Evolutionary conservation across 2,888 invertebrate genomes (phyloP).

Genomic region (Xestia c-nigrum): DNA sequence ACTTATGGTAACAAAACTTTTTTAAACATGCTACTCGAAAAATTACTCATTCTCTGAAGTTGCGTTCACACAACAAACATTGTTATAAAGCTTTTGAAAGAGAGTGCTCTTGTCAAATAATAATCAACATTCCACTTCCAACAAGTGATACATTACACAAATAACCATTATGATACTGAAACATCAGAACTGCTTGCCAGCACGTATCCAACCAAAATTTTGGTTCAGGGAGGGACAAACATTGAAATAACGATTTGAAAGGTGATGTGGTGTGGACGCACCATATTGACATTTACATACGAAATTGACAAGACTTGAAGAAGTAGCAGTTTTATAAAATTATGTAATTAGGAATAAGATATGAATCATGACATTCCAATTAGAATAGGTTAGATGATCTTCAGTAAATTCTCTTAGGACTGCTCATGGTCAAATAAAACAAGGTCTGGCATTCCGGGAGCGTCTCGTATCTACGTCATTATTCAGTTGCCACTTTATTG

Average conservation of each 20-base stretch:
- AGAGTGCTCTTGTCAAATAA: not conserved
- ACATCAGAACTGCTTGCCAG: too few relatives aligned
- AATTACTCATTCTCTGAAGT: not conserved
- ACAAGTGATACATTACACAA: not conserved
- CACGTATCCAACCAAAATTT: too few relatives aligned
- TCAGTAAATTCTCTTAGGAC: not conserved
- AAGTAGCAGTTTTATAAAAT: not conserved
- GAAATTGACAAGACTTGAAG: slow-evolving; percentile 2
- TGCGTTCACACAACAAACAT: not conserved
- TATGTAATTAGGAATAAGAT: not conserved
- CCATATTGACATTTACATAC: not conserved
- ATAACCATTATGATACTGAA: not conserved
- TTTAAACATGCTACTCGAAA: slow-evolving; percentile 9
- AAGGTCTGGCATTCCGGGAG: too few relatives aligned
- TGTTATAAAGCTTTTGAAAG: not conserved
- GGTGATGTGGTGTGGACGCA: not conserved
- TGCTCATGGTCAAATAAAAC: too few relatives aligned
- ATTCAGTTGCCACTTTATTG: too few relatives aligned
- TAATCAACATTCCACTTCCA: not conserved
- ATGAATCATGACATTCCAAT: too few relatives aligned
- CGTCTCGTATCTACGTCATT: too few relatives aligned
- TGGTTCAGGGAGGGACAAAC: too few relatives aligned
- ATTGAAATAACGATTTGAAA: too few relatives aligned
- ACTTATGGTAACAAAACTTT: not conserved
- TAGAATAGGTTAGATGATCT: not conserved